Percentiles rank a stretch among this genome's conserved stretches.
Evolutionary conservation across 1,140 invertebrate genomes (phyloP).

Genomic region (Hypsibius dujardini): DNA sequence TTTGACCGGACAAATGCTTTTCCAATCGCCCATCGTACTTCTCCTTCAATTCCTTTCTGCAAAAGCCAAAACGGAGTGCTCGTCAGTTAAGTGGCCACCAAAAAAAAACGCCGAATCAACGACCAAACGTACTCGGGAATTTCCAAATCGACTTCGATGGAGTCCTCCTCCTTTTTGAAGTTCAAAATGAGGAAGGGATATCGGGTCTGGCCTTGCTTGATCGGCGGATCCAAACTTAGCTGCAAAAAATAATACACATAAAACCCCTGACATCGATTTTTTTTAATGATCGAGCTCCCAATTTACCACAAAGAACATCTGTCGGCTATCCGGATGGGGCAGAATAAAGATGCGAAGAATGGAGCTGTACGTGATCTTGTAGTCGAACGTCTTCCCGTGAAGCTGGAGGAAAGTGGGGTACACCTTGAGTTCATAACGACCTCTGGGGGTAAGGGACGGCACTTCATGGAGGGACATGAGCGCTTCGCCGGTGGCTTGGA

Average conservation of each 20-base stretch:
- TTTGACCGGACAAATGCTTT: slow-evolving; percentile 74
- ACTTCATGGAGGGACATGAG: slow-evolving; percentile 91
- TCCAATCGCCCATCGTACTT: slow-evolving; percentile 85
- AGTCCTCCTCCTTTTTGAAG: slow-evolving; percentile 69
- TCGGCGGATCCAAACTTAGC: slow-evolving; percentile 88
- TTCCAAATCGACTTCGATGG: slow-evolving; percentile 74
- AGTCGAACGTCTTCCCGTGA: slow-evolving; percentile 99
- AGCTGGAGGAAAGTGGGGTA: slow-evolving; percentile 93
- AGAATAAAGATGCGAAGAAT: slow-evolving; percentile 81
- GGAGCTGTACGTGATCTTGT: slow-evolving; percentile 93
- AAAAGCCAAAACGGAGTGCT: slow-evolving; percentile 25
- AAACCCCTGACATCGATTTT: slow-evolving; percentile 16
- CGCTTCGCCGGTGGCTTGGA: slow-evolving; percentile 88
- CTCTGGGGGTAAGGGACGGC: slow-evolving; percentile 92
- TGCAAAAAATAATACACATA: slow-evolving; percentile 29
- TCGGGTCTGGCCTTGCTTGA: slow-evolving; percentile 93
- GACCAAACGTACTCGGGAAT: slow-evolving; percentile 56
- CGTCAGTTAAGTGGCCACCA: neutral
- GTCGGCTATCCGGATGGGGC: slow-evolving; percentile 90
- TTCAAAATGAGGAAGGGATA: slow-evolving; percentile 81
- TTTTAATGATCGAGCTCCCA: slow-evolving; percentile 21
- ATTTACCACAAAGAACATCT: slow-evolving; percentile 91
- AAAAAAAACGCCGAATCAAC: slow-evolving; percentile 22
- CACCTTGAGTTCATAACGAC: slow-evolving; percentile 98
- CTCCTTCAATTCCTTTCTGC: slow-evolving; percentile 65